These are phyloP conservation scores for Leptarthrus brevirostris DNA, from an alignment of 2,888 invertebrate species.

Conservation along the genomic window DNA sequence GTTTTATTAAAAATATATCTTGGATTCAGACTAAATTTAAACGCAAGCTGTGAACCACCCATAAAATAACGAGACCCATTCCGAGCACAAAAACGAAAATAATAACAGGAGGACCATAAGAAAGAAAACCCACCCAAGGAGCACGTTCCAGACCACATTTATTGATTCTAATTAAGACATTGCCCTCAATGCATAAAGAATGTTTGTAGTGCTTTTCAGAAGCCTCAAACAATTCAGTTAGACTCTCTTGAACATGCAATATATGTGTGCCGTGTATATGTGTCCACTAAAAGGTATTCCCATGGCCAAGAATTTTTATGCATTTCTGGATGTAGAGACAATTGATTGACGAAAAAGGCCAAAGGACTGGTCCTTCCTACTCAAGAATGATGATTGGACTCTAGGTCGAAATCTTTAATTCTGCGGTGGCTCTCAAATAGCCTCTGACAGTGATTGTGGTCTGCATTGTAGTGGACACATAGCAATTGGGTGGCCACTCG, in stretches of 20 bases:
- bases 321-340: slow-evolving; percentile 1
- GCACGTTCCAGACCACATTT: slow-evolving; percentile 48
- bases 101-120: slow-evolving; percentile 21
- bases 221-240: neutral
- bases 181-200: slow-evolving; percentile 37
- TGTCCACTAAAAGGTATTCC: neutral
- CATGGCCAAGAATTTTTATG: neutral
- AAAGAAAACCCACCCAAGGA: slow-evolving; percentile 49
- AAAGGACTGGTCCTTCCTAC: slow-evolving; percentile 7
- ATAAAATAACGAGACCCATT: no score
- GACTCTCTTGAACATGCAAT: no score
- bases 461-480: slow-evolving; percentile 16
- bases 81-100: slow-evolving; percentile 12
- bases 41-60: no score
- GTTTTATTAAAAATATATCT: no score
- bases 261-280: no score
- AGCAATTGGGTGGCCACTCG: slow-evolving; percentile 25
- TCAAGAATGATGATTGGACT: slow-evolving; percentile 41
- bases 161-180: slow-evolving; percentile 53
- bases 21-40: no score
- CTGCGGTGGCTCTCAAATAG: no score
- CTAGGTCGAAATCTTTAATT: slow-evolving; percentile 11
- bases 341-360: slow-evolving; percentile 15
- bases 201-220: slow-evolving; percentile 13
- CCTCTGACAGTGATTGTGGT: neutral